Percentiles rank a stretch among this genome's conserved stretches.
Evolutionary conservation across 2,888 invertebrate species (phyloP).

Genomic region (Tyria jacobaeae): DNA sequence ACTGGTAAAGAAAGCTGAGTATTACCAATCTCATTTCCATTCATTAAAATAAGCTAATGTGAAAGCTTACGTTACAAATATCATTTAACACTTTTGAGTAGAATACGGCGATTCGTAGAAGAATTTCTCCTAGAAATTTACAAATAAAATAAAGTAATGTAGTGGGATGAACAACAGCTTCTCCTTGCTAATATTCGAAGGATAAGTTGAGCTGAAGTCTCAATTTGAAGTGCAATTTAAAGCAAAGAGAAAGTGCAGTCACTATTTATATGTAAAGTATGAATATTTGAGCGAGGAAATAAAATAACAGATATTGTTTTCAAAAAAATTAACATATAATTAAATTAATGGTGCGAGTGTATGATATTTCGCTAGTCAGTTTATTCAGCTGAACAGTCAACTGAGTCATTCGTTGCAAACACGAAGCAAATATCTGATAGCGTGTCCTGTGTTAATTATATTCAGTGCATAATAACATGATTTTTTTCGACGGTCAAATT

Average conservation of each 20-base stretch:
- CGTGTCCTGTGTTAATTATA: constrained; percentile 22
- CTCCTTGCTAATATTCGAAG: constrained; percentile 44
- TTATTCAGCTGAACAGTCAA: constrained; percentile 46
- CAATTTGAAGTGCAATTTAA: constrained; percentile 11
- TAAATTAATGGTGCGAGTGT: constrained; percentile 21
- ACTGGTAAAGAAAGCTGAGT: constrained; percentile 51
- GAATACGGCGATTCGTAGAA: constrained; percentile 21
- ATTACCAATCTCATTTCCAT: constrained; percentile 53
- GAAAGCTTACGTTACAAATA: constrained; percentile 40
- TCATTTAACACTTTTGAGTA: no score
- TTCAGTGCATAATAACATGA: constrained; percentile 31
- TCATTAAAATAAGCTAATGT: constrained; percentile 56
- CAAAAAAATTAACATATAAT: constrained; percentile 10
- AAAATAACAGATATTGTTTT: constrained; percentile 21
- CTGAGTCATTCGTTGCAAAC: constrained; percentile 46
- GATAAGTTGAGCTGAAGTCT: constrained; percentile 15
- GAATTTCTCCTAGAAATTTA: constrained; percentile 40
- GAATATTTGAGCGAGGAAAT: constrained; percentile 23
- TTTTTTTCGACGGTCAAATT: constrained; percentile 53
- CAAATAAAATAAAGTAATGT: constrained; percentile 50
- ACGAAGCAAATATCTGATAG: constrained; percentile 26
- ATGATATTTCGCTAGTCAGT: constrained; percentile 22
- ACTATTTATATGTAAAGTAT: constrained; percentile 18
- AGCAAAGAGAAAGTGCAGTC: constrained; percentile 35
- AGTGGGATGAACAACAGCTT: constrained; percentile 40